A percentile compares a stretch with the other conserved stretches of the same genome.
Conservation (phyloP, 92 coral and sea anemone genomes). For the Palythoa grandis region DNA sequence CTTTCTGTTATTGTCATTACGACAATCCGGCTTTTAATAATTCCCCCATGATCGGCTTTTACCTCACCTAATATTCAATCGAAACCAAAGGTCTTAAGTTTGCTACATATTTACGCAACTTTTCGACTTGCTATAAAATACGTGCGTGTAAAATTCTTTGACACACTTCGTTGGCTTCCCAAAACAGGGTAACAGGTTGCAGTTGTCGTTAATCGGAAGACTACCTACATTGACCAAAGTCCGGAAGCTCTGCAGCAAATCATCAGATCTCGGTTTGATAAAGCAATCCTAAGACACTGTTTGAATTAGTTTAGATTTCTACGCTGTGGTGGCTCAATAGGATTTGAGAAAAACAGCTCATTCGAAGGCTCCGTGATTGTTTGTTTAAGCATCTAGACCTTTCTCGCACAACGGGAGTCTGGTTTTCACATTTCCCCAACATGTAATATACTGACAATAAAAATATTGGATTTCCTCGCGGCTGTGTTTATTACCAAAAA, state of each 20-base stretch:
- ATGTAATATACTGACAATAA: constrained; percentile 5
- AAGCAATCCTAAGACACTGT: background rate
- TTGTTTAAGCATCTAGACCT: constrained; percentile 35
- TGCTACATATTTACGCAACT: background rate
- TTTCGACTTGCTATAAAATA: background rate
- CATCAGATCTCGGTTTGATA: background rate
- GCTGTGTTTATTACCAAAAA: constrained; percentile 9
- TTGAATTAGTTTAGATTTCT: background rate
- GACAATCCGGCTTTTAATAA: background rate
- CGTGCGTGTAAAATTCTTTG: constrained; percentile 9
- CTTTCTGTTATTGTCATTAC: background rate
- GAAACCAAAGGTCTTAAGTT: background rate
- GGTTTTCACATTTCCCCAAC: constrained; percentile 36
- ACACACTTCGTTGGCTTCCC: constrained; percentile 4
- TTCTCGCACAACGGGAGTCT: constrained; percentile 31
- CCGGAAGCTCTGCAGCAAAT: constrained; percentile 30
- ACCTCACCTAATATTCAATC: background rate
- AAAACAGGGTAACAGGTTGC: constrained; percentile 27
- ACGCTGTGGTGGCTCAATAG: constrained; percentile 6
- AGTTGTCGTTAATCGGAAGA: background rate
- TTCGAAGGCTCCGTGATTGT: constrained; percentile 19
- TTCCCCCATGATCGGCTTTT: background rate
- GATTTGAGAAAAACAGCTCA: constrained; percentile 10
- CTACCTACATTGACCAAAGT: background rate
- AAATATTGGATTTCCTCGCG: constrained; percentile 39